A percentile compares a stretch with the other conserved stretches of the same genome.
These are phyloP conservation scores for Temnopleurus reevesii DNA, from an alignment of 53 echinoderm and acorn worm genomes.

Conservation along the genomic window DNA sequence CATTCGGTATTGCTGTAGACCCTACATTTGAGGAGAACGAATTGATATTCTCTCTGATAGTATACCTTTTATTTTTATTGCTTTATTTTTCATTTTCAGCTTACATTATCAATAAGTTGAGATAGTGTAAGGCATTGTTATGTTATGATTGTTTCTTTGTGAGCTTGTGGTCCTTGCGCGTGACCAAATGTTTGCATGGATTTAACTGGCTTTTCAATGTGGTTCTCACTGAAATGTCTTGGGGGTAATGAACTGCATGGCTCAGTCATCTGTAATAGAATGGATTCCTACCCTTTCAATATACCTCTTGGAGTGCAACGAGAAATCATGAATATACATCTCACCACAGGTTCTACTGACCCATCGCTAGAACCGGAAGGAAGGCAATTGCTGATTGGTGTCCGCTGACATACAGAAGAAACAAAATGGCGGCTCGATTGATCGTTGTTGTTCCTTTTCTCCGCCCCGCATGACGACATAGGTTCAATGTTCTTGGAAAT, in stretches of 20 bases:
- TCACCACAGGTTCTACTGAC: slow-evolving; percentile 7
- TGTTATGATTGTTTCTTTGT: too few relatives aligned
- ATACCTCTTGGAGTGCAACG: background rate
- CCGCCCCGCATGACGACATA: background rate
- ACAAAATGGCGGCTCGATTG: slow-evolving; percentile 31
- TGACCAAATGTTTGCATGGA: too few relatives aligned
- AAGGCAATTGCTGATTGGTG: slow-evolving; percentile 6
- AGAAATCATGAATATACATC: slow-evolving; percentile 24
- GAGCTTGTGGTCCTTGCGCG: too few relatives aligned
- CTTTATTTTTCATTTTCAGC: too few relatives aligned
- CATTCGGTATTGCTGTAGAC: too few relatives aligned
- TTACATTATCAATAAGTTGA: too few relatives aligned
- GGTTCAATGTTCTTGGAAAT: slow-evolving; percentile 24
- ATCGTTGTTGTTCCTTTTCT: background rate
- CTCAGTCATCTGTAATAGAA: background rate
- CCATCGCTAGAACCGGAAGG: background rate
- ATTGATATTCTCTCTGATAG: too few relatives aligned
- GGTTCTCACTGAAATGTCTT: background rate
- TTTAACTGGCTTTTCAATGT: background rate
- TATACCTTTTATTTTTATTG: too few relatives aligned
- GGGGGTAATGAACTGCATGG: background rate
- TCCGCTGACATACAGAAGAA: background rate
- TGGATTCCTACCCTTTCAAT: background rate
- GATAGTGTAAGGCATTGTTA: too few relatives aligned
- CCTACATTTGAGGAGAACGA: too few relatives aligned